Conservation (phyloP, 2,797 vertebrate species). For the Pagetopsis macropterus region DNA sequence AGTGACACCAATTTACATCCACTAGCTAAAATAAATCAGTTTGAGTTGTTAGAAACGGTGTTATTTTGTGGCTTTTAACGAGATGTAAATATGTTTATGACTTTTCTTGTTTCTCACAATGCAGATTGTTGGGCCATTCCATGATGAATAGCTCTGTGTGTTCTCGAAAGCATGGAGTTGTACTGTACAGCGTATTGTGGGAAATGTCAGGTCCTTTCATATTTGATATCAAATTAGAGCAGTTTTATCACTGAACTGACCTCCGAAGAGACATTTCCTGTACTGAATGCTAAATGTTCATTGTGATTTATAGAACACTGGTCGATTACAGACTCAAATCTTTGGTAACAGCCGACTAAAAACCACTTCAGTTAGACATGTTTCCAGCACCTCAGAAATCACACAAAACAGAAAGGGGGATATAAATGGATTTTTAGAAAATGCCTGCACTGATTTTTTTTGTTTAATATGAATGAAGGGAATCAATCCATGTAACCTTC, state of each 20-base stretch:
- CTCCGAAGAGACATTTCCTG: not conserved
- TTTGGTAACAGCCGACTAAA: constrained; percentile 13
- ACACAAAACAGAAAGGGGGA: constrained; percentile 16
- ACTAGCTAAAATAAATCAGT: not conserved
- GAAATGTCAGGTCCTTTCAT: not conserved
- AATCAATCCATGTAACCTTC: constrained; percentile 4
- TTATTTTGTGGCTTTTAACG: not conserved
- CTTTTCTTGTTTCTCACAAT: not conserved
- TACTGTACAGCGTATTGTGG: not conserved
- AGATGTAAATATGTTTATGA: not conserved
- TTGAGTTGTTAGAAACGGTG: not conserved
- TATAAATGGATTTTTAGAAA: constrained; percentile 31
- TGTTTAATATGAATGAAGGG: not conserved
- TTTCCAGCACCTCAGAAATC: constrained; percentile 34
- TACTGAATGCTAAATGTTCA: constrained; percentile 10
- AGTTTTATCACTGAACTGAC: constrained; percentile 14
- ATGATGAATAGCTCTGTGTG: not conserved
- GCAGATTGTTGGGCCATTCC: not conserved
- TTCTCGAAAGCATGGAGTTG: constrained; percentile 6
- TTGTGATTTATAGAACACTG: constrained; percentile 23
- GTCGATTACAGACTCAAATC: constrained; percentile 30
- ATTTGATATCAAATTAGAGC: constrained; percentile 25
- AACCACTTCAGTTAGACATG: constrained; percentile 28
- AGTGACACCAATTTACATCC: not conserved
- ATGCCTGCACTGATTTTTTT: not conserved